Evolutionary conservation across 2,113 vertebrate species (phyloP).

Genomic region (Martes martes): DNA sequence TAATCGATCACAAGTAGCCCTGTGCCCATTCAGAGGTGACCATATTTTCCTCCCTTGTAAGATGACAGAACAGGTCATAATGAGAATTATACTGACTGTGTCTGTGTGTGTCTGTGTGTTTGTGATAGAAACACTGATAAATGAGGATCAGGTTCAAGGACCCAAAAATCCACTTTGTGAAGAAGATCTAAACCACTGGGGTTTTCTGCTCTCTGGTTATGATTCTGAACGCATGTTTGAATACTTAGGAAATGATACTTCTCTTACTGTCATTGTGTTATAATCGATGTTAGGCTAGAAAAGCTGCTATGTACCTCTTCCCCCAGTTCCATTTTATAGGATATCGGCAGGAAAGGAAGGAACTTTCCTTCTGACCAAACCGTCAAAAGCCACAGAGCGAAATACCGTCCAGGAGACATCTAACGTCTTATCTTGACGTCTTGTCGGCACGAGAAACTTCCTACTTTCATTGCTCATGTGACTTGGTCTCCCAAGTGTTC

Average conservation of each 20-base stretch:
- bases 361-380: background rate
- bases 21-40: background rate
- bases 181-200: background rate
- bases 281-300: background rate
- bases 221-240: background rate
- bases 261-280: background rate
- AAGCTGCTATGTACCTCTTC: background rate
- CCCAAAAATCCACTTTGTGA: background rate
- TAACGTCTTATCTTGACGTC: background rate
- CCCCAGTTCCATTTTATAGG: background rate
- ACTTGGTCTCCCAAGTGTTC: background rate
- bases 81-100: background rate
- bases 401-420: background rate
- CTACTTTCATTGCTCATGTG: background rate
- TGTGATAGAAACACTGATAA: background rate
- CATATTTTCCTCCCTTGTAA: background rate
- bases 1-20: conserved; percentile 25
- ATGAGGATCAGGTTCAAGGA: background rate
- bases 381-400: background rate
- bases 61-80: background rate
- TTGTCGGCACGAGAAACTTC: background rate
- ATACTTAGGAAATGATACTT: background rate
- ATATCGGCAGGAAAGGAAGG: fast-evolving
- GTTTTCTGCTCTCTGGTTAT: background rate
- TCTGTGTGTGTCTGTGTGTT: background rate